These are phyloP conservation scores for Gallinago solitaria DNA, from an alignment of 2,797 vertebrate genomes.

Conservation along the genomic window DNA sequence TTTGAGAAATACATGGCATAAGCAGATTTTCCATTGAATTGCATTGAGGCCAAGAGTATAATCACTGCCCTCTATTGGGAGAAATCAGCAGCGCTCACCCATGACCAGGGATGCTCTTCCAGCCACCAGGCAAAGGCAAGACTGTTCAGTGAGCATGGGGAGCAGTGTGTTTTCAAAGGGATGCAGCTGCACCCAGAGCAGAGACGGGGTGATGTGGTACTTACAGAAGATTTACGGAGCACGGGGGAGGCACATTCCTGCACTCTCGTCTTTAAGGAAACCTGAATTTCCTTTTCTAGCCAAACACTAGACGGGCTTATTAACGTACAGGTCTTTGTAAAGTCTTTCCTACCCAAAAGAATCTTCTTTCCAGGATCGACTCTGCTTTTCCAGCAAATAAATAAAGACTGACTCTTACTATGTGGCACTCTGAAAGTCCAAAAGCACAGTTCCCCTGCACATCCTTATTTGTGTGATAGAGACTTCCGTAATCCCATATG, in stretches of 20 bases:
- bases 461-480: background rate
- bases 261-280: background rate
- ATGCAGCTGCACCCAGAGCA: background rate
- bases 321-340: background rate
- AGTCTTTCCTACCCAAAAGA: background rate
- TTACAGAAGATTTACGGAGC: background rate
- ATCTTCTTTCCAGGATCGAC: background rate
- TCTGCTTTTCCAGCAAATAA: background rate
- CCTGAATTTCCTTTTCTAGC: background rate
- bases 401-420: background rate
- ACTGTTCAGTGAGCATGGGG: background rate
- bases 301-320: background rate
- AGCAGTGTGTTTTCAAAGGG: background rate
- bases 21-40: background rate
- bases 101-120: background rate
- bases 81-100: background rate
- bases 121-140: background rate
- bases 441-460: background rate
- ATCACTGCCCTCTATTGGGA: background rate
- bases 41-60: background rate
- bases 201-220: background rate
- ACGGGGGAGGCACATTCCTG: rapidly evolving
- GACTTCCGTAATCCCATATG: background rate
- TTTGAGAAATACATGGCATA: background rate
- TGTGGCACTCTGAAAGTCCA: background rate